Evolutionary conservation across 1,140 invertebrate genomes (phyloP), one percentile per base, ranked within the genome.

Genomic region (Heliothis subflexa): DNA sequence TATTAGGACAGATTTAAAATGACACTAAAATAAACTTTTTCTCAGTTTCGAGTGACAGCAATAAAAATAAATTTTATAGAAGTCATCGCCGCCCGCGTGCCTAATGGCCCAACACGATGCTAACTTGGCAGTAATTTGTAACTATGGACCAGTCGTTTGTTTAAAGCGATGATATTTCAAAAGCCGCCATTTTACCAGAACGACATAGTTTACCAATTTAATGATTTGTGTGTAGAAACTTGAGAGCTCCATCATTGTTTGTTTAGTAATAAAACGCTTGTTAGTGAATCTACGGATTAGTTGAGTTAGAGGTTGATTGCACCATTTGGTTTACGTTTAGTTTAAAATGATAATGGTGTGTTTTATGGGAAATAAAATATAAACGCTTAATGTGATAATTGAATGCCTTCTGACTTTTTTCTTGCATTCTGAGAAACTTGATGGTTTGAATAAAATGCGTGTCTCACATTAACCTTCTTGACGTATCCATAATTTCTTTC

Each of bases 81-180:
- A 9, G 12, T 10, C 33, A 45, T 40, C 25, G 2, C 16, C 54
- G 55, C 18, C 16, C 54, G 55, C 18, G n/a, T 5, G 2, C 25
- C 66, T 68, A 10, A 21, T 45, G 62, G 74, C 74, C 50, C n/a
- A 49, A 54, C 21, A 21, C 10, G 11, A 1, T 47, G 28, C 25
- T 77, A 45, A 55, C 55, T 76, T 55, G 18, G 55, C 55, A 68
- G n/a, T 16, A 47, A 54, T 68, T 68, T 50, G 47, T 77, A 11
- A 47, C 45, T 64, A 64, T 47, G 47, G 74, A 18, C 16, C 61
- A 12, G 28, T 33, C 62, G 62, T 77, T 77, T 77, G 74, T 77
- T 77, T 77, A 77, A 55, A 54, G 25, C 61, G 50, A 77, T 77
- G 74, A 77, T 77, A 55, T 66, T 68, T 12, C 74, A 77, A 77